Percentiles rank a stretch among this genome's conserved stretches.
Evolutionary conservation across 2,888 invertebrate genomes (phyloP).

Genomic region (Sesamia inferens): DNA sequence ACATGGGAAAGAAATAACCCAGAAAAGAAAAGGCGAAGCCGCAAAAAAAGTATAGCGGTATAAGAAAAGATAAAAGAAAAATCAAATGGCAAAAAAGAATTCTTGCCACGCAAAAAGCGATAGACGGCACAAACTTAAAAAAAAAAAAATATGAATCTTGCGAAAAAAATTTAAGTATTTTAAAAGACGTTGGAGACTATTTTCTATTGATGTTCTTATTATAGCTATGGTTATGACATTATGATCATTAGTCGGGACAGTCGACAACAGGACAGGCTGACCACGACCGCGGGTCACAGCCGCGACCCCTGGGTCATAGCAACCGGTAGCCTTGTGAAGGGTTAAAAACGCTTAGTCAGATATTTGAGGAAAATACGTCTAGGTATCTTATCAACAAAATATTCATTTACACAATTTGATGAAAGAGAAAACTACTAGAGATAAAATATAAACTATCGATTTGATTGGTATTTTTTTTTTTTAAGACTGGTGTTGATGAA

Average conservation of each 20-base stretch:
- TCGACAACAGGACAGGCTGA: constrained; percentile 61
- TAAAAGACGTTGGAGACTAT: neutral
- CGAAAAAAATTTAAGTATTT: neutral
- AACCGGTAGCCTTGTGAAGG: constrained; percentile 67
- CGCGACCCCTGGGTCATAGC: constrained; percentile 72
- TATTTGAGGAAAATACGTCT: constrained; percentile 27
- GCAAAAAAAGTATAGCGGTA: too few species aligned
- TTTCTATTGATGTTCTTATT: neutral
- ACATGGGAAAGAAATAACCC: too few species aligned
- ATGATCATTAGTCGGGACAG: constrained; percentile 61
- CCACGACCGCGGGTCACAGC: constrained; percentile 73
- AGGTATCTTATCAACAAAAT: neutral
- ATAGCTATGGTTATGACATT: neutral
- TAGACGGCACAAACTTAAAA: too few species aligned
- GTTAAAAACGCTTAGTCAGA: constrained; percentile 66
- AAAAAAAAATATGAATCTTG: too few species aligned
- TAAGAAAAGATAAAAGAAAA: too few species aligned
- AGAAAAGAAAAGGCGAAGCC: too few species aligned
- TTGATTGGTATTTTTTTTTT: too few species aligned
- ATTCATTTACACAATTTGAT: neutral
- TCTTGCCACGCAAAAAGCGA: too few species aligned
- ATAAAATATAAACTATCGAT: too few species aligned
- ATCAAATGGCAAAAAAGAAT: too few species aligned
- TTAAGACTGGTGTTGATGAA: too few species aligned
- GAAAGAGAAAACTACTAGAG: neutral